Percentiles rank a stretch among this genome's conserved stretches.
Conservation (phyloP, 2,113 vertebrate species). For the Dermatemys mawii region DNA sequence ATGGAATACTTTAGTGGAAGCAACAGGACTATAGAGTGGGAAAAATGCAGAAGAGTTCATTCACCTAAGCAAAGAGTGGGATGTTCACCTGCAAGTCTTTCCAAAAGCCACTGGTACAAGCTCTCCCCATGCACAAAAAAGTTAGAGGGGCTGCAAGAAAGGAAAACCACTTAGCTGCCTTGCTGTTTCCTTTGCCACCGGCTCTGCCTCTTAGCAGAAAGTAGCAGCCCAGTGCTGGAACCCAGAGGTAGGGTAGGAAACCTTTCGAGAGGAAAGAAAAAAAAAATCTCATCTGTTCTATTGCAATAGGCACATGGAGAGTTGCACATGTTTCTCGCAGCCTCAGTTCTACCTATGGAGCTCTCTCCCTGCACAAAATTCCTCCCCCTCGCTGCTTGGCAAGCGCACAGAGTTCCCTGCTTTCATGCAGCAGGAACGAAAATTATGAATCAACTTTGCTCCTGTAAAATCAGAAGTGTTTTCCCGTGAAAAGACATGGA, state of each 20-base stretch:
- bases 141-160: background rate
- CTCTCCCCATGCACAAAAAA: background rate
- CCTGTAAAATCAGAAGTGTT: background rate
- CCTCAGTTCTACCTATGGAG: background rate
- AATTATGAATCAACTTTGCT: slow-evolving; percentile 35
- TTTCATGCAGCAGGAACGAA: background rate
- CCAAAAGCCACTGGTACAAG: background rate
- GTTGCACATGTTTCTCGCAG: background rate
- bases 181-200: background rate
- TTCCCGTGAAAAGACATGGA: slow-evolving; percentile 19
- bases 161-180: background rate
- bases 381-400: too few species aligned
- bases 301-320: too few species aligned
- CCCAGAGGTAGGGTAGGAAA: background rate
- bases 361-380: too few species aligned
- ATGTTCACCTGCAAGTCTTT: background rate
- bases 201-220: background rate
- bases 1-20: background rate
- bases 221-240: background rate
- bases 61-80: background rate
- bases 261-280: background rate
- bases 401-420: background rate
- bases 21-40: background rate
- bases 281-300: too few species aligned
- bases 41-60: background rate